These are phyloP conservation scores for Cantharis lateralis DNA, from an alignment of 2,888 invertebrate genomes.

Conservation along the genomic window DNA sequence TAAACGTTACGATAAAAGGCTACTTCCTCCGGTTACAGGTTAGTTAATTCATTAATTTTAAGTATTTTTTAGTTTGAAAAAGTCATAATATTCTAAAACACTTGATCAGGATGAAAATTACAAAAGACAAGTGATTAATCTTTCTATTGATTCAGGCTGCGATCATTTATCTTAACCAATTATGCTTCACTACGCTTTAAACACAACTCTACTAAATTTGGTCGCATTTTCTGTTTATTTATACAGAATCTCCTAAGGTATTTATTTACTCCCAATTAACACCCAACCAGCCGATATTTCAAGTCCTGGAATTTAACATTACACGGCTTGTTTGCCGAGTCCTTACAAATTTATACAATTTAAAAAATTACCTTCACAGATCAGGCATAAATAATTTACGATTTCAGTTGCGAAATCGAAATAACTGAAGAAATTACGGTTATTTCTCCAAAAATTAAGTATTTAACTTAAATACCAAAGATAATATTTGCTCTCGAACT, in stretches of 20 bases:
- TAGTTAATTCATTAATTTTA: constrained; percentile 42
- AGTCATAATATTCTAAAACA: background rate
- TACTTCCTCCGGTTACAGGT: constrained; percentile 90
- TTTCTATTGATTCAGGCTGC: background rate
- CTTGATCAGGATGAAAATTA: background rate
- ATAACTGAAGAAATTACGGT: background rate
- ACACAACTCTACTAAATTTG: background rate
- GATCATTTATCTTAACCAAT: background rate
- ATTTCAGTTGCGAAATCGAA: background rate
- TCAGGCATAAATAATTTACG: background rate
- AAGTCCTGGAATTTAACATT: background rate
- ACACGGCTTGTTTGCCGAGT: background rate
- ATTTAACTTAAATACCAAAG: background rate
- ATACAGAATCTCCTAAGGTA: background rate
- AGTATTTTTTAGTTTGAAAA: background rate
- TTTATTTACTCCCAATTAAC: background rate
- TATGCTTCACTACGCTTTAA: background rate
- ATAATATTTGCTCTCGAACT: background rate
- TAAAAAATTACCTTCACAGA: background rate
- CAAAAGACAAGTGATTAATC: background rate
- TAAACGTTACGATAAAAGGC: constrained; percentile 90
- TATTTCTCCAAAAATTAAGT: background rate
- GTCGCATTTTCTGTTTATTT: background rate
- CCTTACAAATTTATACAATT: background rate
- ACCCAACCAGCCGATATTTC: background rate